Percentiles rank a stretch among this genome's conserved stretches.
These are phyloP conservation scores for Clanis bilineata DNA, from an alignment of 2,888 invertebrate genomes.

Conservation along the genomic window DNA sequence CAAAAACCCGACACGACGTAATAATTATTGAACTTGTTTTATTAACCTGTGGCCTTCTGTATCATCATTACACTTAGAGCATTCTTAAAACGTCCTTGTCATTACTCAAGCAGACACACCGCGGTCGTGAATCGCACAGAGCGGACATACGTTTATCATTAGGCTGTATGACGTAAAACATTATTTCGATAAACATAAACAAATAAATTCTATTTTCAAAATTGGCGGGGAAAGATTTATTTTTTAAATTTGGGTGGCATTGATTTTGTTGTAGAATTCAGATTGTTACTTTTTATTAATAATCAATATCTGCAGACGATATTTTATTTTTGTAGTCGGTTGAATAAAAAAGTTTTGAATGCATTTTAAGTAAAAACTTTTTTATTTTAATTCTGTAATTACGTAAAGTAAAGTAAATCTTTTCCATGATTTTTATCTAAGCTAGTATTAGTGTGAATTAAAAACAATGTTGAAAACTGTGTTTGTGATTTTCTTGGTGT, in stretches of 20 bases:
- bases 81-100: no score
- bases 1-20: background rate
- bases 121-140: background rate
- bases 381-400: no score
- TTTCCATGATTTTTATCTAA: background rate
- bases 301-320: no score
- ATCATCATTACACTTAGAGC: no score
- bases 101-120: background rate
- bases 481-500: background rate
- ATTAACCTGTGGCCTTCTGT: background rate
- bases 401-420: no score
- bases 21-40: background rate
- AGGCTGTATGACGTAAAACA: background rate
- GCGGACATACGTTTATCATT: background rate
- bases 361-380: no score
- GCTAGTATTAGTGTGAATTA: background rate
- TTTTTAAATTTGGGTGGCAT: background rate
- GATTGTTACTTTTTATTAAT: no score
- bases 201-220: background rate
- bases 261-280: no score
- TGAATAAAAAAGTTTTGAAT: no score
- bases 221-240: background rate
- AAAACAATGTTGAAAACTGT: conserved; percentile 11
- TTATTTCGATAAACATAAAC: background rate
- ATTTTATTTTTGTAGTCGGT: no score